These are phyloP conservation scores for Bilobella aurantiaca DNA, from an alignment of 1,140 invertebrate species.

Conservation along the genomic window DNA sequence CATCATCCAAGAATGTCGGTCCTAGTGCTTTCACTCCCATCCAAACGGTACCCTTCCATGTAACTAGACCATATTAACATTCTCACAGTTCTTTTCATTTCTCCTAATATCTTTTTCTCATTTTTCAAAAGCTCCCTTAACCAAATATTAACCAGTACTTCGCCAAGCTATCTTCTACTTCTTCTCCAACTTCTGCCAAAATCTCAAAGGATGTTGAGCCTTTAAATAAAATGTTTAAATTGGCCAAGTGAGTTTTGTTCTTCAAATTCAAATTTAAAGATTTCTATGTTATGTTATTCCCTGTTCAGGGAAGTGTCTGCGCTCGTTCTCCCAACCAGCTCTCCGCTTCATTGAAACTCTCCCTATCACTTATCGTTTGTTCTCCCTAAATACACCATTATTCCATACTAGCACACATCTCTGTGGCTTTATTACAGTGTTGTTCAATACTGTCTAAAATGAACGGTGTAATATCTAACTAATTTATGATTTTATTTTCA, in stretches of 20 bases:
- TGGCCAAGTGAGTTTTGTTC: not conserved
- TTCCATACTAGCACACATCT: too few species aligned
- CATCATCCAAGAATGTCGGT: slow-evolving; percentile 39
- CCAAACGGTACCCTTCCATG: slow-evolving; percentile 43
- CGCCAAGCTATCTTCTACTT: not conserved
- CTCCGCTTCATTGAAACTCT: too few species aligned
- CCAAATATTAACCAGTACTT: not conserved
- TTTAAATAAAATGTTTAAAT: not conserved
- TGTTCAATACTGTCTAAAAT: not conserved
- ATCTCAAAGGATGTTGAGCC: not conserved
- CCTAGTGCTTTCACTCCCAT: slow-evolving; percentile 85
- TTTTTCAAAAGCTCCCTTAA: not conserved
- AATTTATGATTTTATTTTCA: slow-evolving; percentile 14
- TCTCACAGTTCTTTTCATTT: slow-evolving; percentile 13
- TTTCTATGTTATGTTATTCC: not conserved
- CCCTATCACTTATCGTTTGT: too few species aligned
- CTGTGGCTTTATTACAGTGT: too few species aligned
- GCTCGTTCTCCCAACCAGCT: not conserved
- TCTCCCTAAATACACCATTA: too few species aligned
- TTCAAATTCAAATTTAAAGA: not conserved
- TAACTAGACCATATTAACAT: slow-evolving; percentile 20
- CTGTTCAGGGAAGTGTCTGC: not conserved
- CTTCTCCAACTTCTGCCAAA: slow-evolving; percentile 8
- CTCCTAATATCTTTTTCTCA: slow-evolving; percentile 6
- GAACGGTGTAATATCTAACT: not conserved